Base-by-base conservation (phyloP, 2,888 invertebrate genomes). In the Tolmerus cingulatus region DNA sequence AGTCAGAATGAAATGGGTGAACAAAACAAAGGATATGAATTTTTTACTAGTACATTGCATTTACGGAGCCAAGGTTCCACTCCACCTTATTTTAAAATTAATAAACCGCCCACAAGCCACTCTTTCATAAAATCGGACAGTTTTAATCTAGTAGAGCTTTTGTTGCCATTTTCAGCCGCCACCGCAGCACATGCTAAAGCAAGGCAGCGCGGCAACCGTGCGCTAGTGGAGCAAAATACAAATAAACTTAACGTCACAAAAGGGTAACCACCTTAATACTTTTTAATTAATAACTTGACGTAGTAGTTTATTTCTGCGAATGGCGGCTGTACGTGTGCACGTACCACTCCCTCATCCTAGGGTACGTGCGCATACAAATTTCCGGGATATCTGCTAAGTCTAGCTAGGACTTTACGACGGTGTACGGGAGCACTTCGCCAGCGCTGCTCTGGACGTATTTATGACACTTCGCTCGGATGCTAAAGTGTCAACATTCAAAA, bases 401-500 rank as follows among this genome's bases (percentile, higher is more conserved):
- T 34, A 23, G 37, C 37, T 30, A 27, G 19, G n/a, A 34, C 34
- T 82, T 74, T 74, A 43, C 43, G 43, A 12, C 74, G 9, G 19
- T 19, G 5, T 82, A 57, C 16, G 55, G 30, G 27, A 84, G 51
- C 9, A 74, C 74, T 74, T 85, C 23, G 46, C 14, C 46, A 34
- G 23, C 57, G 34, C 74, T 77, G 51, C 9, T 12, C n/a, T n/a
- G 55, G 77, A 46, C 74, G n/a, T 86, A 40, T 86, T 74, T 76
- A 86, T 76, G 86, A 34, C 74, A 86, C 86, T 74, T 74, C 76
- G 30, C 86, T 74, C 16, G 74, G 46, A 86, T 86, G 86, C 74
- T 74, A 86, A 86, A 86, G 40, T 86, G 86, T 51, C 86, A 86
- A 51, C 86, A 86, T 86, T 86, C 86, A 86, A 86, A 86, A 76